These are phyloP conservation scores for Ailurus styani DNA, from an alignment of 2,113 vertebrate species.

Conservation along the genomic window DNA sequence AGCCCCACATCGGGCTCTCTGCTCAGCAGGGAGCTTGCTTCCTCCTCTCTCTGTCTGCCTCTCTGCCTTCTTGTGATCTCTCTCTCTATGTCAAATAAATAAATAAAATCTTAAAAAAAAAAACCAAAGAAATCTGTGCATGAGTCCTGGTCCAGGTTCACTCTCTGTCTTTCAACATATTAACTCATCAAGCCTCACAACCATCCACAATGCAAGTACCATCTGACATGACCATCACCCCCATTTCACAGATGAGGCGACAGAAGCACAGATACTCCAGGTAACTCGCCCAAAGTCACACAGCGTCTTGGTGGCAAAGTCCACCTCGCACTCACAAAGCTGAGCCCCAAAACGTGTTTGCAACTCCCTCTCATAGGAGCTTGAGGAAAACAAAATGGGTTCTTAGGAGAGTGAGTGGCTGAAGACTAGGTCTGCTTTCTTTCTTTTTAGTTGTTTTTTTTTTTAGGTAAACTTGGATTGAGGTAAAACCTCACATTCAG, in stretches of 20 bases:
- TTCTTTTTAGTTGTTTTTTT: not conserved
- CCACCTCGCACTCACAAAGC: no score
- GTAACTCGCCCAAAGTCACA: not conserved
- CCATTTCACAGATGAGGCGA: not conserved
- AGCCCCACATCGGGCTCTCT: no score
- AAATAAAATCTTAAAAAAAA: no score
- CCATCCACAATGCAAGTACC: fast-evolving
- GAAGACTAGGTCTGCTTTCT: fast-evolving
- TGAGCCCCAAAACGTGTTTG: not conserved
- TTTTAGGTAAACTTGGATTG: not conserved
- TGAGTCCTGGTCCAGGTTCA: fast-evolving
- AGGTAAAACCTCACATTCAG: fast-evolving
- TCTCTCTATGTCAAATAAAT: no score
- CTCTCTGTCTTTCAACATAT: not conserved
- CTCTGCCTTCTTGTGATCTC: no score
- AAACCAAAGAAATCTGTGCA: fast-evolving
- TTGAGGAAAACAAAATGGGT: not conserved
- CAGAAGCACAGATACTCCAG: not conserved
- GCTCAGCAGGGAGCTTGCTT: no score
- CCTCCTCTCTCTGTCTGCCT: no score
- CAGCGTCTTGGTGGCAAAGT: fast-evolving
- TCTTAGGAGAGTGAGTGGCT: not conserved
- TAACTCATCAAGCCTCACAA: fast-evolving
- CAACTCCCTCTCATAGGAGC: no score
- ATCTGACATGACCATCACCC: fast-evolving